Conservation (phyloP, 2,797 vertebrate genomes). For the Acrocephalus scirpaceus region DNA sequence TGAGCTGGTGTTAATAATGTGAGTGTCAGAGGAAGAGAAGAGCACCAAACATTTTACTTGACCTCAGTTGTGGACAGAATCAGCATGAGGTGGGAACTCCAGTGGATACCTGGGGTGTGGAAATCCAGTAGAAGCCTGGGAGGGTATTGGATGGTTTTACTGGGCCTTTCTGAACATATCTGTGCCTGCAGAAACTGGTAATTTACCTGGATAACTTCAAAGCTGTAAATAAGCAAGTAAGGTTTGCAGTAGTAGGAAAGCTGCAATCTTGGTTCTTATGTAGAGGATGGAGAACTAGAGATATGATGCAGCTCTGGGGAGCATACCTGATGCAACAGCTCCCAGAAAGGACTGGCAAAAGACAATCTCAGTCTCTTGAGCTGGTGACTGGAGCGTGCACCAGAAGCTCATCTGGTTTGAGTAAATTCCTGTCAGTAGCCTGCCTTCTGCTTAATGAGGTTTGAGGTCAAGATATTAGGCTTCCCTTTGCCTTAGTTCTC, state of each 20-base stretch:
- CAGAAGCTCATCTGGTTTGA: background rate
- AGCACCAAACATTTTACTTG: background rate
- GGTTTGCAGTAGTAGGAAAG: background rate
- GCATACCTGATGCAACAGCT: background rate
- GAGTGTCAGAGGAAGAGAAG: background rate
- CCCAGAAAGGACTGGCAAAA: background rate
- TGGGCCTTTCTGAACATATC: background rate
- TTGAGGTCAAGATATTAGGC: background rate
- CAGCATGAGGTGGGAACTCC: background rate
- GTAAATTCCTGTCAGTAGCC: background rate
- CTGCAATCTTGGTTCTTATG: background rate
- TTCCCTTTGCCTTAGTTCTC: background rate
- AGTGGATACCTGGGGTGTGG: accelerated
- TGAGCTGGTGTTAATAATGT: background rate
- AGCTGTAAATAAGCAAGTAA: background rate
- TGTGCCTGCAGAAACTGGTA: background rate
- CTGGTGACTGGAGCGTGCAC: background rate
- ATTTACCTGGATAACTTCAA: background rate
- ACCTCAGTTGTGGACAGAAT: background rate
- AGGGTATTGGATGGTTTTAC: background rate
- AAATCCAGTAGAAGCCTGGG: background rate
- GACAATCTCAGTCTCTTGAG: background rate
- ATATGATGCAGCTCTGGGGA: background rate
- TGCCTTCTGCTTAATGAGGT: background rate
- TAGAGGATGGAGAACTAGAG: background rate